These are phyloP conservation scores for Cheilosia vernalis DNA, from an alignment of 2,888 invertebrate species.

Conservation along the genomic window DNA sequence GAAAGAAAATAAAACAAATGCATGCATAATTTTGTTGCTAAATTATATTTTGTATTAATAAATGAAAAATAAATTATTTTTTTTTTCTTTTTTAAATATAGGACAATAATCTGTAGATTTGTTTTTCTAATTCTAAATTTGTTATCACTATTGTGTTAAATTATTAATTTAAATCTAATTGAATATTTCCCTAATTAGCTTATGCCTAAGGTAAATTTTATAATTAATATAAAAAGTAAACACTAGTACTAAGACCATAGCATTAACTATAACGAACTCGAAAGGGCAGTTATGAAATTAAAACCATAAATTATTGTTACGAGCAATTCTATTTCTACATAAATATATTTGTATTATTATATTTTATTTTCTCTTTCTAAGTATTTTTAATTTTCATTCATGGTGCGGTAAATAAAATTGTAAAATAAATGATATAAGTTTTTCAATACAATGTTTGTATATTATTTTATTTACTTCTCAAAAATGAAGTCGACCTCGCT, in stretches of 20 bases:
- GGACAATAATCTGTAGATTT: conserved; percentile 78
- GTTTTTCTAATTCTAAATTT: conserved; percentile 55
- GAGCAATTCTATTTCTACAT: conserved; percentile 49
- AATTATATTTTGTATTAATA: conserved; percentile 23
- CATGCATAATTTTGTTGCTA: conserved; percentile 50
- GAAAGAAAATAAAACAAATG: conserved; percentile 10
- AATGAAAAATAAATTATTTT: not conserved
- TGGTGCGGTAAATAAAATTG: conserved; percentile 42
- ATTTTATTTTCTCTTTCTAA: conserved; percentile 1
- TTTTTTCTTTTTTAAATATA: conserved; percentile 79
- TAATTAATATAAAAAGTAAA: conserved; percentile 48
- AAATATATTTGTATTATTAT: conserved; percentile 6
- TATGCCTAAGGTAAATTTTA: conserved; percentile 36
- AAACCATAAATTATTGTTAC: conserved; percentile 24
- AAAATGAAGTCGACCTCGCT: too few relatives aligned
- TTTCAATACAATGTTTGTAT: conserved; percentile 14
- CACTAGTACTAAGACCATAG: conserved; percentile 69
- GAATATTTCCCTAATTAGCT: conserved; percentile 44
- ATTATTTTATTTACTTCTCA: too few relatives aligned
- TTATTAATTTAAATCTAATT: conserved; percentile 46
- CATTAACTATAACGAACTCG: conserved; percentile 56
- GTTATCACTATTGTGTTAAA: conserved; percentile 20
- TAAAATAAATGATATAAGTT: conserved; percentile 6
- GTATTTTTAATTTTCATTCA: conserved; percentile 53
- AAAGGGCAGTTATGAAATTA: conserved; percentile 38